Evolutionary conservation across 2,113 vertebrate genomes (phyloP).

Genomic region (Microcebus jonahi): DNA sequence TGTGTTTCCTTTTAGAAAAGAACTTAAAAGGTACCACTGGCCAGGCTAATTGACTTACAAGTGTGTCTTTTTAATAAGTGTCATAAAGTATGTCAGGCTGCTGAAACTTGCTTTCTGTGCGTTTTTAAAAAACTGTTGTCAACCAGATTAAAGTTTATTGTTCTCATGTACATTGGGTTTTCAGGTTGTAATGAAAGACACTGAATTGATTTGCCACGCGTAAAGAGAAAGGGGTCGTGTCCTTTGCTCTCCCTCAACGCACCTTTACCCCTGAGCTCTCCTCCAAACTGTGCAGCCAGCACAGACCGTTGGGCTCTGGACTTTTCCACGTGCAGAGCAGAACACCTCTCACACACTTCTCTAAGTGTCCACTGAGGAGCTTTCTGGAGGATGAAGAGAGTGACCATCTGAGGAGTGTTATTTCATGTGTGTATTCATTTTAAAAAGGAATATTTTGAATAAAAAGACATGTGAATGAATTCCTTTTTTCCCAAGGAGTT

Average conservation of each 20-base stretch:
- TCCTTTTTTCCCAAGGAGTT: background rate
- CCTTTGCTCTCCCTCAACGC: constrained; percentile 81
- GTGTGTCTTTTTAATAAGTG: constrained; percentile 87
- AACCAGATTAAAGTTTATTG: constrained; percentile 88
- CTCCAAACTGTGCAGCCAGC: background rate
- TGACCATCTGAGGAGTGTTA: background rate
- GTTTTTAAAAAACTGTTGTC: constrained; percentile 85
- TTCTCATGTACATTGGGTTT: constrained; percentile 78
- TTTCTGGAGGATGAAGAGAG: background rate
- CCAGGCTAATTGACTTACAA: constrained; percentile 87
- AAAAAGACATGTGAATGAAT: background rate
- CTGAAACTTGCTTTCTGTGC: constrained; percentile 84
- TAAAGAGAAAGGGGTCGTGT: constrained; percentile 75
- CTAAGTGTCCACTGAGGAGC: background rate
- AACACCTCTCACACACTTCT: accelerated
- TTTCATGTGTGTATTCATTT: background rate
- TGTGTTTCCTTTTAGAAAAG: constrained; percentile 84
- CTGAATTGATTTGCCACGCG: constrained; percentile 82
- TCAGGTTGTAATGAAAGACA: constrained; percentile 83
- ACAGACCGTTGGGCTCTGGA: background rate
- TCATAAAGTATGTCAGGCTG: constrained; percentile 86
- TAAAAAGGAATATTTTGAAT: background rate
- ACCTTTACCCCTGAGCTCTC: constrained; percentile 71
- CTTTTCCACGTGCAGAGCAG: too few species aligned
- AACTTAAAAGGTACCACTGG: constrained; percentile 85